phyloP scores from a whole-genome alignment of 2,797 vertebrate genomes.

The Micrastur ruficollis region DNA sequence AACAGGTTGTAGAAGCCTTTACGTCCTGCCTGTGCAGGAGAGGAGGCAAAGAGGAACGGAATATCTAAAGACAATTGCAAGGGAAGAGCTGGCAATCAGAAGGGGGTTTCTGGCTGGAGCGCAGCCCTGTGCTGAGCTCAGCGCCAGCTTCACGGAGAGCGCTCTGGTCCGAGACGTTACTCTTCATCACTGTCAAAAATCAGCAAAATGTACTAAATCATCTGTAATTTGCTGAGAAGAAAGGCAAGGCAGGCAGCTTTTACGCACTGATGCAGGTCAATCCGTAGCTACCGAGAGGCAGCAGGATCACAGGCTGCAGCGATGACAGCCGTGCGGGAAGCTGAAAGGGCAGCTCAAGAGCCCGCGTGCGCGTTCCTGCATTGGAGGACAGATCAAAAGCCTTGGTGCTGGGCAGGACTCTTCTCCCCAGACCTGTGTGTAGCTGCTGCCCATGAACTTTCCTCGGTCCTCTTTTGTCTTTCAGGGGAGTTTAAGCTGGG shows the following conservation, averaged over 20 bases:
- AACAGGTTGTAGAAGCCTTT: background rate
- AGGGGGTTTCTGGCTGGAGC: background rate
- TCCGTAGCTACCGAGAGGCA: background rate
- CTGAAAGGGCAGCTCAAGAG: background rate
- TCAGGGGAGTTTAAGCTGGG: background rate
- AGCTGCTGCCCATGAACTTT: background rate
- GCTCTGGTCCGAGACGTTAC: background rate
- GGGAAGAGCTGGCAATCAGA: background rate
- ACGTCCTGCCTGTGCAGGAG: background rate
- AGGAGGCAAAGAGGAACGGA: background rate
- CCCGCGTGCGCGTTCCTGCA: fast-evolving
- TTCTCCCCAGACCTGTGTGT: background rate
- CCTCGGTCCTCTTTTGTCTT: background rate
- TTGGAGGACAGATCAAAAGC: background rate
- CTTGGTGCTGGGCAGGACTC: background rate
- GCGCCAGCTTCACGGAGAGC: background rate
- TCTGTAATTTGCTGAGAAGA: background rate
- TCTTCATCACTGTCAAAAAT: background rate
- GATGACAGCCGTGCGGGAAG: background rate
- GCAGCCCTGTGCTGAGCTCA: background rate
- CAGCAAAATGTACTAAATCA: background rate
- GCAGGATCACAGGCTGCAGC: background rate
- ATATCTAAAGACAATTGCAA: background rate
- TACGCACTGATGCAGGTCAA: background rate
- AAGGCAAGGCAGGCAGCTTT: background rate